Percentiles rank a stretch among this genome's conserved stretches.
Evolutionary conservation across 2,113 vertebrate genomes (phyloP).

Genomic region (Gymnobelideus leadbeateri): DNA sequence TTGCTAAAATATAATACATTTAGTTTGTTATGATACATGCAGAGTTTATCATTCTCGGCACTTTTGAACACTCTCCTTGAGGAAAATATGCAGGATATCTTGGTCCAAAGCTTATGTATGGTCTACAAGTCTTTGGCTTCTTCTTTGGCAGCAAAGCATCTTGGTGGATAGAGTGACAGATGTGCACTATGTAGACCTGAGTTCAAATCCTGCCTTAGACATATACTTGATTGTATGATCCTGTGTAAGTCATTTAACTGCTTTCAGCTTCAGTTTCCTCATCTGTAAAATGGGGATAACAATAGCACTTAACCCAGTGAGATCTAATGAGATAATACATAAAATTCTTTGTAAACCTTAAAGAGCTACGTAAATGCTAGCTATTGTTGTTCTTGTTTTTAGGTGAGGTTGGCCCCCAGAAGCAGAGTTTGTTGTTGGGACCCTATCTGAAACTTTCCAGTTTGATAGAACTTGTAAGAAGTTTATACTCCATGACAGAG

Average conservation of each 20-base stretch:
- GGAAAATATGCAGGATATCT: neutral
- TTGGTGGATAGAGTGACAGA: neutral
- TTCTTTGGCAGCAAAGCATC: neutral
- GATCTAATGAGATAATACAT: neutral
- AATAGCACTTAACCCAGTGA: neutral
- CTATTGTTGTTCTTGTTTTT: neutral
- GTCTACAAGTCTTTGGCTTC: neutral
- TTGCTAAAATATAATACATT: neutral
- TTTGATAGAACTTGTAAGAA: neutral
- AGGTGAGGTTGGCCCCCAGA: neutral
- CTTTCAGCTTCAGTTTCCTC: neutral
- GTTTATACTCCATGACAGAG: neutral
- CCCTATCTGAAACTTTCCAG: neutral
- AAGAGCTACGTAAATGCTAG: neutral
- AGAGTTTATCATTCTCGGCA: neutral
- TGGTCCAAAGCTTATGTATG: neutral
- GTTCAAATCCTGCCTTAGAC: neutral
- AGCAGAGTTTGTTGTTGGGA: neutral
- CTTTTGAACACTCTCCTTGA: neutral
- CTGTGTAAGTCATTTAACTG: neutral
- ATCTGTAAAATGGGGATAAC: neutral
- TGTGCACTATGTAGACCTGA: neutral
- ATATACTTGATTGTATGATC: neutral
- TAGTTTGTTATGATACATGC: neutral
- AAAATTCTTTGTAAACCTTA: neutral